Conservation (phyloP, 2,113 vertebrate species). For the Entelurus aequoreus region DNA sequence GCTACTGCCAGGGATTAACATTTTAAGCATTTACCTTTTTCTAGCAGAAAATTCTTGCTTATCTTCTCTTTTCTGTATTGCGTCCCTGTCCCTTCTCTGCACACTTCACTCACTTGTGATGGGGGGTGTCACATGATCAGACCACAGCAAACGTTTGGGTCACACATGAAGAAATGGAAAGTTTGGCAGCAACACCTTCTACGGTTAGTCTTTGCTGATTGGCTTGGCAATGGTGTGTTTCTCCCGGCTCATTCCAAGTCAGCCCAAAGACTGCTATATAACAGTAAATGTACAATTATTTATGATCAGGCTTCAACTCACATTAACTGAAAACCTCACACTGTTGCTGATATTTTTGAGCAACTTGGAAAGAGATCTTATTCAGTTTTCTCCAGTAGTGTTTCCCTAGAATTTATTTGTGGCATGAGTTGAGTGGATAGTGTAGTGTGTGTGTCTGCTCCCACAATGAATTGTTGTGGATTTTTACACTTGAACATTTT, state of each 20-base stretch:
- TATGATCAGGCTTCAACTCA: background rate
- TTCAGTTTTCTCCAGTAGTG: too few species aligned
- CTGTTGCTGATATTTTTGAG: background rate
- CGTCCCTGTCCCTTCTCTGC: conserved; percentile 70
- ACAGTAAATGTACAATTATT: background rate
- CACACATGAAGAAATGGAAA: conserved; percentile 99
- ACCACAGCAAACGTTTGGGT: conserved; percentile 99
- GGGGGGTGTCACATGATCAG: conserved; percentile 77
- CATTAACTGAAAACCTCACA: background rate
- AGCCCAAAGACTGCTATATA: background rate
- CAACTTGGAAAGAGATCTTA: conserved; percentile 30
- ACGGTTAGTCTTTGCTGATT: conserved; percentile 85
- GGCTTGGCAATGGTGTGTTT: conserved; percentile 15
- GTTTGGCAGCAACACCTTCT: conserved; percentile 87
- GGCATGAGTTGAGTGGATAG: background rate
- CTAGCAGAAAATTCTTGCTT: conserved; percentile 51
- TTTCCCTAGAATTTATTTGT: background rate
- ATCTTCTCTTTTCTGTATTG: conserved; percentile 75
- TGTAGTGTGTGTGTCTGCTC: background rate
- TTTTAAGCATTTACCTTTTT: conserved; percentile 12
- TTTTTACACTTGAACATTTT: conserved; percentile 19
- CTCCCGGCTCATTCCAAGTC: conserved; percentile 32
- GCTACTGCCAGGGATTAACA: conserved; percentile 29
- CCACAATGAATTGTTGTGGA: background rate
- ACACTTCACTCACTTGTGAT: conserved; percentile 73